A percentile compares a stretch with the other conserved stretches of the same genome.
Evolutionary conservation across 2,797 vertebrate species (phyloP).

Genomic region (Neosalanx taihuensis): DNA sequence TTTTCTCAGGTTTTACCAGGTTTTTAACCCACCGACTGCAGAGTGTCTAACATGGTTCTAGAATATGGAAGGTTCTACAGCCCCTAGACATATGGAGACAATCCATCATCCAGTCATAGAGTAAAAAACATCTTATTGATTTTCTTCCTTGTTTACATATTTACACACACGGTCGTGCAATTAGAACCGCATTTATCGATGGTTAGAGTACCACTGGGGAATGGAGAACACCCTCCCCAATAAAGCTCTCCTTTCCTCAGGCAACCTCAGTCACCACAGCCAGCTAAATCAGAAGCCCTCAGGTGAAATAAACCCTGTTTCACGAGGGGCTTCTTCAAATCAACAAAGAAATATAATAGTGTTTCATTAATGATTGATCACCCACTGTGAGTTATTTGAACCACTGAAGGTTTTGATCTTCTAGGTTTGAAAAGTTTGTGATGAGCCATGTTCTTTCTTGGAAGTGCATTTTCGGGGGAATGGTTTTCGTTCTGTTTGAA

Average conservation of each 20-base stretch:
- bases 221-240: constrained; percentile 47
- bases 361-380: not conserved
- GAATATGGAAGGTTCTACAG: constrained; percentile 31
- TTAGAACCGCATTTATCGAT: constrained; percentile 67
- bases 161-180: constrained; percentile 64
- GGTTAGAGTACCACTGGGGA: constrained; percentile 50
- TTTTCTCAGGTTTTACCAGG: constrained; percentile 15
- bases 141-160: constrained; percentile 69
- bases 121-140: constrained; percentile 64
- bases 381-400: not conserved
- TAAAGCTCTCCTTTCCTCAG: constrained; percentile 53
- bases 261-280: constrained; percentile 39
- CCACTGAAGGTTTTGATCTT: not conserved
- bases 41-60: constrained; percentile 25
- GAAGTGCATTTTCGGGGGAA: not conserved
- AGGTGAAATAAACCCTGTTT: constrained; percentile 44
- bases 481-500: not conserved
- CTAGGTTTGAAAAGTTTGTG: not conserved
- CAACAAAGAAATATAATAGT: not conserved
- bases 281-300: constrained; percentile 57
- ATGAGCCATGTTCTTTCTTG: not conserved
- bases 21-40: constrained; percentile 40
- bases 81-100: constrained; percentile 45
- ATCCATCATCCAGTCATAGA: constrained; percentile 60
- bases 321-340: not conserved